Percentiles rank a stretch among this genome's conserved stretches.
Conservation (phyloP, 37 sponge, comb jelly and placozoan genomes). For the Cladorhizidae sp. region DNA sequence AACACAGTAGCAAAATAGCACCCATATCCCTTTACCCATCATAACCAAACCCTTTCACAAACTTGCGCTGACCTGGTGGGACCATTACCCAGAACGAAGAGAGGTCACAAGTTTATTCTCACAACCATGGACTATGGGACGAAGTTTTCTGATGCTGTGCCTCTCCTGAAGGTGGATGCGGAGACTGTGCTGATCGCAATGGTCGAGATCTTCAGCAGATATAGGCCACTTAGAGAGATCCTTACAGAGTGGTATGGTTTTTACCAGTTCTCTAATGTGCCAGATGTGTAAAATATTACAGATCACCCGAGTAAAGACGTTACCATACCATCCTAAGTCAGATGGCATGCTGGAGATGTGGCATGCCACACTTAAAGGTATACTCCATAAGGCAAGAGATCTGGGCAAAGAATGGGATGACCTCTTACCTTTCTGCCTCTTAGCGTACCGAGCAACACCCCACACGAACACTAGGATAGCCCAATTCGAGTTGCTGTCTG, state of each 20-base stretch:
- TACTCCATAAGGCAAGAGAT: too few species aligned
- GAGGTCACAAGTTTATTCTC: conserved; percentile 46
- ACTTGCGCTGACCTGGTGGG: conserved; percentile 67
- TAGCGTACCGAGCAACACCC: too few species aligned
- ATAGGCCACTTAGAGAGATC: not conserved
- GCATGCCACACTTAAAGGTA: not conserved
- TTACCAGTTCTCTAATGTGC: not conserved
- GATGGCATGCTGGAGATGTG: not conserved
- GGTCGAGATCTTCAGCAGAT: not conserved
- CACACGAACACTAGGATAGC: too few species aligned
- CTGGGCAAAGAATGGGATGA: too few species aligned
- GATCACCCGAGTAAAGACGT: not conserved
- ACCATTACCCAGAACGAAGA: conserved; percentile 26
- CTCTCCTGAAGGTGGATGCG: not conserved
- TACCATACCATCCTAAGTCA: not conserved
- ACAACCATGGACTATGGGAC: conserved; percentile 54
- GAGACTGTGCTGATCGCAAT: too few species aligned
- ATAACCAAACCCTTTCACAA: conserved; percentile 40
- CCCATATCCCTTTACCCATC: conserved; percentile 49
- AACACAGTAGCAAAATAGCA: conserved; percentile 4
- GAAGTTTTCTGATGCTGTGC: conserved; percentile 51
- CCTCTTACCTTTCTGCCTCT: too few species aligned
- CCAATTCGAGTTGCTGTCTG: too few species aligned
- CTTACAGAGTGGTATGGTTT: not conserved
- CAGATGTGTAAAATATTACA: not conserved